Evolutionary conservation across 2,113 vertebrate genomes (phyloP).

Genomic region (Onychostoma macrolepis): DNA sequence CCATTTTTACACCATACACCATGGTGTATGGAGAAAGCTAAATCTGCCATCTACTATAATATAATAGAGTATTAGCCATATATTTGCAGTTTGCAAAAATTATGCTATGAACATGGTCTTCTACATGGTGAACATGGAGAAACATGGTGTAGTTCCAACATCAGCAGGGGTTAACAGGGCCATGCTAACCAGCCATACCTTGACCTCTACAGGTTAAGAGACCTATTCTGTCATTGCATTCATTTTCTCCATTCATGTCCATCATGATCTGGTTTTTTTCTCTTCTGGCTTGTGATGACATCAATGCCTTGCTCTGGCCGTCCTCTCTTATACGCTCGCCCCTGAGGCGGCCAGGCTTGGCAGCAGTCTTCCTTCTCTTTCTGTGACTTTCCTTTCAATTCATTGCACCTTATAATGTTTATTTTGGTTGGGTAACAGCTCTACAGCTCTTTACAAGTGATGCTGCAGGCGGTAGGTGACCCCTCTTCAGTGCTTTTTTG

Average conservation of each 20-base stretch:
- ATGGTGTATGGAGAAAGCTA: background rate
- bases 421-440: conserved; percentile 53
- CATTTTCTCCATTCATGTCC: background rate
- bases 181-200: background rate
- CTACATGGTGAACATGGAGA: too few species aligned
- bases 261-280: background rate
- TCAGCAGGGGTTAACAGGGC: background rate
- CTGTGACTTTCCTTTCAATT: conserved; percentile 34
- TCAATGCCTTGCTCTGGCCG: conserved; percentile 43
- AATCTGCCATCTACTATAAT: background rate
- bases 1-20: background rate
- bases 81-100: background rate
- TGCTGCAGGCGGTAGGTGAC: conserved; percentile 48
- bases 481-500: conserved; percentile 33
- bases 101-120: background rate
- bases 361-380: conserved; percentile 13
- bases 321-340: conserved; percentile 43
- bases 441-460: conserved; percentile 38
- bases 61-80: background rate
- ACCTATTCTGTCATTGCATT: background rate
- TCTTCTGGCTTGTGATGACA: conserved; percentile 44
- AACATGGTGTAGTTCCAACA: background rate
- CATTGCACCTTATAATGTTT: conserved; percentile 53
- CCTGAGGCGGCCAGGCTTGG: conserved; percentile 6
- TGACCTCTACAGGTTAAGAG: background rate